A percentile compares a stretch with the other conserved stretches of the same genome.
Evolutionary conservation across 2,113 vertebrate species (phyloP).

Genomic region (Myotis brandtii): DNA sequence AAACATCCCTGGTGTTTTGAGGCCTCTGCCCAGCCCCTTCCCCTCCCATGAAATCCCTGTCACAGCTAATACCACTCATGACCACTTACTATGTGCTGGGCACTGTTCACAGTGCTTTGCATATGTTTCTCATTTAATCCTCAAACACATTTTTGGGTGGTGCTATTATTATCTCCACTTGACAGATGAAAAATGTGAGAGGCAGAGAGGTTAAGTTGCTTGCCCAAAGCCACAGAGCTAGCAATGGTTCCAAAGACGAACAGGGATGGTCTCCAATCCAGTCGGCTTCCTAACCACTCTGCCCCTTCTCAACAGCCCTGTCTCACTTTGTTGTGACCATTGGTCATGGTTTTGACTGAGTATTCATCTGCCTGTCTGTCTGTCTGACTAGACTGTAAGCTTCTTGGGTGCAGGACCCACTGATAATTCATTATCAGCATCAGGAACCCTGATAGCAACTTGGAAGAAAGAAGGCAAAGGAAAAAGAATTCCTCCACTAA

Average conservation of each 20-base stretch:
- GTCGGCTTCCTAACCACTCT: neutral
- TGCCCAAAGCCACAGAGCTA: neutral
- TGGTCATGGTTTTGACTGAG: neutral
- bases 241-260: neutral
- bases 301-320: rapidly evolving
- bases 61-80: neutral
- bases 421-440: neutral
- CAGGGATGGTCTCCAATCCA: neutral
- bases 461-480: neutral
- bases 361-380: neutral
- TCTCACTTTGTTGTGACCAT: neutral
- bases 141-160: neutral
- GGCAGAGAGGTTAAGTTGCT: constrained; percentile 8
- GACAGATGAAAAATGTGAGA: neutral
- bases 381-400: neutral
- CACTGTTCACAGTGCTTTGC: neutral
- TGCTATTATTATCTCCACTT: neutral
- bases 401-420: neutral
- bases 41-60: neutral
- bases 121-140: constrained; percentile 2
- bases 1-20: neutral
- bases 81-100: neutral
- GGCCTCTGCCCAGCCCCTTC: neutral
- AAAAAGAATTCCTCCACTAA: constrained; percentile 4
- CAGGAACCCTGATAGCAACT: neutral